Percentiles rank a stretch among this genome's conserved stretches.
These are phyloP conservation scores for Pelmatolapia mariae DNA, from an alignment of 2,113 vertebrate species.

Conservation along the genomic window DNA sequence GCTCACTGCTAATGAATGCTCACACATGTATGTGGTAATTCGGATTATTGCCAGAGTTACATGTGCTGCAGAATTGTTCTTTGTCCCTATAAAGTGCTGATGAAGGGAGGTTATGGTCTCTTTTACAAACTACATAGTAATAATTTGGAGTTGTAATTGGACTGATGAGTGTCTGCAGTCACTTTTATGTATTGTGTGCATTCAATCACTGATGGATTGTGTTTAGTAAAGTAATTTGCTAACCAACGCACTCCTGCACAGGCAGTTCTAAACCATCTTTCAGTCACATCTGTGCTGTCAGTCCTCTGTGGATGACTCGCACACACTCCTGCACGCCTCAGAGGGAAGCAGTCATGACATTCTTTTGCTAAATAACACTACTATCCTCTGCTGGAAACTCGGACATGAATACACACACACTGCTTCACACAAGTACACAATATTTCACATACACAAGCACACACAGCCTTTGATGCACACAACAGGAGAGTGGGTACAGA, in stretches of 20 bases:
- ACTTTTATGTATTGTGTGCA: neutral
- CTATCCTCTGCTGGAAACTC: neutral
- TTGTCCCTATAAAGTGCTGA: neutral
- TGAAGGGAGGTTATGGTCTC: neutral
- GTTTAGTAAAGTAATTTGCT: neutral
- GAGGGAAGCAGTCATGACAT: neutral
- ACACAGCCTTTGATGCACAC: slow-evolving; percentile 17
- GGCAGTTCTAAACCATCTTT: neutral
- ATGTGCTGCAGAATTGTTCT: neutral
- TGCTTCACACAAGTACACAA: neutral
- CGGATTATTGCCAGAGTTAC: neutral
- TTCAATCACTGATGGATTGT: neutral
- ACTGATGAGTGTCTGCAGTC: neutral
- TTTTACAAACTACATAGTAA: neutral
- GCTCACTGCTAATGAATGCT: neutral
- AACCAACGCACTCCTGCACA: neutral
- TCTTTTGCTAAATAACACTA: neutral
- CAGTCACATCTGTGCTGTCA: neutral
- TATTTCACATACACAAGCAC: neutral
- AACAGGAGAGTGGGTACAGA: slow-evolving; percentile 3
- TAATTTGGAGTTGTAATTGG: neutral
- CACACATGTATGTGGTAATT: neutral
- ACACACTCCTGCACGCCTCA: neutral
- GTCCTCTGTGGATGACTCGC: neutral
- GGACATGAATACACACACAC: slow-evolving; percentile 2